Evolutionary conservation across 2,888 invertebrate species (phyloP), one percentile per base, ranked within the genome.

Genomic region (Acanthopleura granulata): DNA sequence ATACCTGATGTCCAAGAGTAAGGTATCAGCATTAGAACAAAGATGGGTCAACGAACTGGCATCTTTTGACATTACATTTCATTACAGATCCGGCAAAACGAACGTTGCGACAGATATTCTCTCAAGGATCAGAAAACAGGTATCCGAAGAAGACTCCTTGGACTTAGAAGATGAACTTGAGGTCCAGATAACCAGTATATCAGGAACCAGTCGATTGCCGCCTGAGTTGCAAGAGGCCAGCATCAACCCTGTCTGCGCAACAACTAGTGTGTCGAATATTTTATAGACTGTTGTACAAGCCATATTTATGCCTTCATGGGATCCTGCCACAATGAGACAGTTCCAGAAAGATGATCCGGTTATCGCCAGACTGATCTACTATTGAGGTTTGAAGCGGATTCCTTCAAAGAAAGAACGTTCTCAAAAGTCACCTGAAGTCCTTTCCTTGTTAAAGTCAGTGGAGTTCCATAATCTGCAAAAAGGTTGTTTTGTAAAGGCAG

Each of bases 401-500:
- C 70, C 70, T 40, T 18, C 70, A 14, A 70, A 29, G n/a, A 29
- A 14, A 22, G 29, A 30, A 30, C 27, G 29, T 9, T 27, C 29
- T 29, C 12, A 70, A 22, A 30, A 25, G 22, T 18, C 30, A 14
- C 25, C 12, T 14, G 29, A 12, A 70, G 70, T 70, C 11, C 30
- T 14, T 12, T 14, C 16, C 9, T 30, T 70, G 12, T 16, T 70
- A 11, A 70, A 70, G n/a, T n/a, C 40, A 27, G 12, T 73, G 73
- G 73, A 40, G 61, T 27, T 22, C 18, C 18, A 49, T 73, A 30
- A 30, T 27, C 9, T 18, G 18, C 14, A 16, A 73, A 16, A 30
- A 73, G 9, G 73, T 57, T 73, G 73, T 73, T 27, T 15, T 73
- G 25, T 73, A 61, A 22, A 6, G 73, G 11, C 25, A 22, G 29